Conservation (phyloP, 2,888 invertebrate species). For the Epiblema foenella region DNA sequence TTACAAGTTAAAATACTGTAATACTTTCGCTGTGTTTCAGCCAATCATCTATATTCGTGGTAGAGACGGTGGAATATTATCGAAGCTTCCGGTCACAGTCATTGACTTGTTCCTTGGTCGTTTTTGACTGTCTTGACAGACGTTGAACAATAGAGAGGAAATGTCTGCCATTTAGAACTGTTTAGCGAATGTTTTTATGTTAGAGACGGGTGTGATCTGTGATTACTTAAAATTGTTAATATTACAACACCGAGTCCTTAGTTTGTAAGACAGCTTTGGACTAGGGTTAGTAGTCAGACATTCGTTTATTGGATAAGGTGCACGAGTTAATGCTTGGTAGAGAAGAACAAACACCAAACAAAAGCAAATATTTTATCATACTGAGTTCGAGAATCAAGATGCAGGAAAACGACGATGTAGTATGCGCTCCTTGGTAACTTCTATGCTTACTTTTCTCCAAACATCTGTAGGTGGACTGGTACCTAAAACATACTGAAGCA, state of each 20-base stretch:
- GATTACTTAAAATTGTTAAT: not conserved
- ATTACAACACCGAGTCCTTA: not conserved
- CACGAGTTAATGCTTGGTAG: not conserved
- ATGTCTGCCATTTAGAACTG: constrained; percentile 25
- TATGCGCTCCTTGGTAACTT: not conserved
- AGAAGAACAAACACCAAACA: not conserved
- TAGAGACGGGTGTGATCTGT: constrained; percentile 4
- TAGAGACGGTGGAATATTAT: constrained; percentile 81
- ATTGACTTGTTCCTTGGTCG: constrained; percentile 60
- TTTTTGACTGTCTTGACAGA: constrained; percentile 37
- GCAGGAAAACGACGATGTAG: not conserved
- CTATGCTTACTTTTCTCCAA: not conserved
- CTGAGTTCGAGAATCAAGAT: not conserved
- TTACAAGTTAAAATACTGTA: not conserved
- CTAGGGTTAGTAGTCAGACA: not conserved
- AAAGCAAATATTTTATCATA: not conserved
- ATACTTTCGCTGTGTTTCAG: constrained; percentile 50
- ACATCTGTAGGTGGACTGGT: too few species aligned
- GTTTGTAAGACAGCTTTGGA: not conserved
- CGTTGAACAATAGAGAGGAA: constrained; percentile 27
- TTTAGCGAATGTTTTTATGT: constrained; percentile 24
- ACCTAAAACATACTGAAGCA: too few species aligned
- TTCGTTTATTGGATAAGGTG: not conserved
- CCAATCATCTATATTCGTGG: constrained; percentile 84
- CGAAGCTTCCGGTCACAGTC: constrained; percentile 79